Base-by-base conservation (phyloP, 2,113 vertebrate species). In the Nothocercus nigrocapillus region DNA sequence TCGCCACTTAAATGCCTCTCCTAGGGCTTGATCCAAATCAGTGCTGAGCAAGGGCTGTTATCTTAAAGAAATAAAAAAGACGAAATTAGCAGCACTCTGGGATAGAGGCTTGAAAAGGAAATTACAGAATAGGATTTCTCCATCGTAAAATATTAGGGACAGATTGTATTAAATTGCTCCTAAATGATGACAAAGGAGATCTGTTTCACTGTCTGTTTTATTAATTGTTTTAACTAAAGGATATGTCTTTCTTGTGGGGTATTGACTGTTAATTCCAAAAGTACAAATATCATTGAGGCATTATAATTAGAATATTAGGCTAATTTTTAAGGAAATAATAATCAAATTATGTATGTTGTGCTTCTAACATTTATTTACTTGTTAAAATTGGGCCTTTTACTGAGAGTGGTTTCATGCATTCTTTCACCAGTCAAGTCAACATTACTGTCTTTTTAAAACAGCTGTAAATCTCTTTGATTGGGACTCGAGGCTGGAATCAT, bases 381-480 rank as follows among this genome's bases (percentile, higher is more conserved):
- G 88, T 82, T 97, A 94, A 78, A 79, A 69, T 18, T 54, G 74
- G 79, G 73, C 74, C 91, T 85, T 92, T 88, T 77, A 79, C 79
- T 96, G 82, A 47, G 61, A 63, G 42, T 47, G 61, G 94, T 86
- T 88, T 91, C 76, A 59, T 94, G 96, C 94, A 91, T 97, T 96
- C 95, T 96, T 97, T 94, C 95, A 96, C 91, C 92, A 97, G 96
- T 97, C 96, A 94, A 96, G 95, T 97, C 98, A 97, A 97, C 96
- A 89, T 97, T 94, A 82, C 82, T 94, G 96, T 97, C 98, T 94
- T 97, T 97, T 96, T 96, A 96, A 97, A 98, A 97, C 95, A 97
- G 97, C 94, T 97, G 96, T 98, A 97, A 98, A 97, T 98, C 96
- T 97, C 96, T 98, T 96, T 97, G 97, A 97, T 97, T 97, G 97